A percentile compares a stretch with the other conserved stretches of the same genome.
Conservation (phyloP, 2,888 invertebrate species). For the Chaetoderma sp. region DNA sequence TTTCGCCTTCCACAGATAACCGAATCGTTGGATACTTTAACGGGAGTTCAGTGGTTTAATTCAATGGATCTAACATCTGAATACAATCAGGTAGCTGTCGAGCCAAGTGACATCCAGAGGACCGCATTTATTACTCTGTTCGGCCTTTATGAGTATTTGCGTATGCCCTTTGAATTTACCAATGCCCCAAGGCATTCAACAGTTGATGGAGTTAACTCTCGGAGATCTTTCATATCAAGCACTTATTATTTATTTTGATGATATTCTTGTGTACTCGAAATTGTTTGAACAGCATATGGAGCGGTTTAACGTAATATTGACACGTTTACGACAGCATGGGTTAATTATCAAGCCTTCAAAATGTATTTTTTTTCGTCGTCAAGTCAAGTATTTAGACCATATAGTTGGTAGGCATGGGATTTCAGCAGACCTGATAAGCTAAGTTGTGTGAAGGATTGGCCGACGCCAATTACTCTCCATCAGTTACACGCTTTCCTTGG, state of each 20-base stretch:
- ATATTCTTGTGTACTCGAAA: not conserved
- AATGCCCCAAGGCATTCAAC: not conserved
- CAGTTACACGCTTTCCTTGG: too few relatives aligned
- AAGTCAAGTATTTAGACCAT: constrained; percentile 15
- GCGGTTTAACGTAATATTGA: not conserved
- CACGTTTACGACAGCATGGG: not conserved
- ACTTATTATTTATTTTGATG: not conserved
- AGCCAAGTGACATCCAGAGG: not conserved
- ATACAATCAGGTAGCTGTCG: not conserved
- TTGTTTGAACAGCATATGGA: not conserved
- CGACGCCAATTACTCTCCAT: not conserved
- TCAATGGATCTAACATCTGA: not conserved
- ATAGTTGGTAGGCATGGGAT: constrained; percentile 1
- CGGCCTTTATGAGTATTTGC: not conserved
- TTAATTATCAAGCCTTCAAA: constrained; percentile 6
- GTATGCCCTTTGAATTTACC: not conserved
- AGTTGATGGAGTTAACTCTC: not conserved
- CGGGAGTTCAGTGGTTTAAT: not conserved
- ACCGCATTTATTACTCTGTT: not conserved
- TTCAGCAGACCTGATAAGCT: not conserved
- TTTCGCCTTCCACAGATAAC: not conserved
- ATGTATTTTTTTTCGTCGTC: constrained; percentile 15
- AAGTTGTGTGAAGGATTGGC: not conserved
- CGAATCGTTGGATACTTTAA: not conserved
- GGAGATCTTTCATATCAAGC: not conserved